Evolutionary conservation across 2,888 invertebrate species (phyloP).

Genomic region (Drosophila acutilabella): DNA sequence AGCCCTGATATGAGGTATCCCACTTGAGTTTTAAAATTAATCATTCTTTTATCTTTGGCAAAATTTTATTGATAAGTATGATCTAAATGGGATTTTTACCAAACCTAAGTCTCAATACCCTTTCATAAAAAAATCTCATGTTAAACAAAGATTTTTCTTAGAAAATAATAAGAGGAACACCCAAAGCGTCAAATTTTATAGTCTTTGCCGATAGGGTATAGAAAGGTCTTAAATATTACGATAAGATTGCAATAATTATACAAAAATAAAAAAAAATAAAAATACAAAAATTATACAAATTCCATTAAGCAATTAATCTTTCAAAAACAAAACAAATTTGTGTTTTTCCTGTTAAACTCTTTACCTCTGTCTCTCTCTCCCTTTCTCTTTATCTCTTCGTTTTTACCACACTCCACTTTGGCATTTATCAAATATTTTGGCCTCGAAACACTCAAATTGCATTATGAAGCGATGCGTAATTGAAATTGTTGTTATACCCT

Average conservation of each 20-base stretch:
- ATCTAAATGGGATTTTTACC: neutral
- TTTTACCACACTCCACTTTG: neutral
- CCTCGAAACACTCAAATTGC: slow-evolving; percentile 21
- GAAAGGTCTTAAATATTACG: neutral
- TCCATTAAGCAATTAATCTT: neutral
- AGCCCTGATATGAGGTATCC: neutral
- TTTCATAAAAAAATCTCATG: too few species aligned
- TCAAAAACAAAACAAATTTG: neutral
- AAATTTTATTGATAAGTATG: neutral
- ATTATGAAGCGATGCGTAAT: slow-evolving; percentile 30
- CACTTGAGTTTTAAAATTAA: neutral
- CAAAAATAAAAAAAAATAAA: too few species aligned
- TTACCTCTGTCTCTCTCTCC: neutral
- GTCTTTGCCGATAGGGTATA: too few species aligned
- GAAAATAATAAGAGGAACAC: too few species aligned
- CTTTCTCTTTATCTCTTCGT: neutral
- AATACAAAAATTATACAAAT: neutral
- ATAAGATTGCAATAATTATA: slow-evolving; percentile 3
- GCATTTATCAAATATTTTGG: slow-evolving; percentile 22
- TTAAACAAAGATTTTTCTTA: too few species aligned
- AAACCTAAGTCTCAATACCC: too few species aligned
- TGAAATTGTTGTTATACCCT: slow-evolving; percentile 21
- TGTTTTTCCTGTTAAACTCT: neutral
- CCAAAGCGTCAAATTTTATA: too few species aligned
- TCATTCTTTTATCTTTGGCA: neutral